phyloP scores from a whole-genome alignment of 2,888 invertebrate species.

The Drosophila kuntzei region DNA sequence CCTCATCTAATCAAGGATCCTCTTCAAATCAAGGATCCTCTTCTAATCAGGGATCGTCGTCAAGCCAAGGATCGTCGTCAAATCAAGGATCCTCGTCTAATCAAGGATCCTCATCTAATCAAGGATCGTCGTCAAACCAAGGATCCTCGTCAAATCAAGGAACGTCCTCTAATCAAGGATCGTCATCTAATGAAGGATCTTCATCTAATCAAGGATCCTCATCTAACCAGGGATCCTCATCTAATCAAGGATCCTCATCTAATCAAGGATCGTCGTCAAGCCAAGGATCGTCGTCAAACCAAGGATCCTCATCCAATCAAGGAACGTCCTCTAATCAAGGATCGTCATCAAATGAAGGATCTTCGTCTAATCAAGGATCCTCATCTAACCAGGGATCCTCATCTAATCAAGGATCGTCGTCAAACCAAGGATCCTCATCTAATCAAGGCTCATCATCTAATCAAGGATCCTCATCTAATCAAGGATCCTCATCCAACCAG shows the following conservation, averaged over 20 bases:
- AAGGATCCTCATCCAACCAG: conserved; percentile 26
- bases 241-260: conserved; percentile 11
- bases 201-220: conserved; percentile 20
- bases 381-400: conserved; percentile 34
- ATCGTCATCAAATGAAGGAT: conserved; percentile 21
- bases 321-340: conserved; percentile 21
- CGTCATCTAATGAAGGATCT: conserved; percentile 13
- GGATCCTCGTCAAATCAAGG: conserved; percentile 25
- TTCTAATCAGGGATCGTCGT: conserved; percentile 21
- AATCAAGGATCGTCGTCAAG: conserved; percentile 28
- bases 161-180: conserved; percentile 24
- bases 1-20: conserved; percentile 21
- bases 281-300: conserved; percentile 30
- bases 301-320: conserved; percentile 28
- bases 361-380: conserved; percentile 31
- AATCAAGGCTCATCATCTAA: conserved; percentile 20
- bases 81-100: conserved; percentile 24
- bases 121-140: conserved; percentile 23
- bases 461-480: conserved; percentile 28
- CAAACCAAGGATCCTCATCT: conserved; percentile 14
- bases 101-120: conserved; percentile 24
- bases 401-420: conserved; percentile 4
- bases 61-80: conserved; percentile 18
- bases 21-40: conserved; percentile 52
- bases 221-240: conserved; percentile 15